These are phyloP conservation scores for Apocheima hispidaria DNA, from an alignment of 2,888 invertebrate genomes.

Conservation along the genomic window DNA sequence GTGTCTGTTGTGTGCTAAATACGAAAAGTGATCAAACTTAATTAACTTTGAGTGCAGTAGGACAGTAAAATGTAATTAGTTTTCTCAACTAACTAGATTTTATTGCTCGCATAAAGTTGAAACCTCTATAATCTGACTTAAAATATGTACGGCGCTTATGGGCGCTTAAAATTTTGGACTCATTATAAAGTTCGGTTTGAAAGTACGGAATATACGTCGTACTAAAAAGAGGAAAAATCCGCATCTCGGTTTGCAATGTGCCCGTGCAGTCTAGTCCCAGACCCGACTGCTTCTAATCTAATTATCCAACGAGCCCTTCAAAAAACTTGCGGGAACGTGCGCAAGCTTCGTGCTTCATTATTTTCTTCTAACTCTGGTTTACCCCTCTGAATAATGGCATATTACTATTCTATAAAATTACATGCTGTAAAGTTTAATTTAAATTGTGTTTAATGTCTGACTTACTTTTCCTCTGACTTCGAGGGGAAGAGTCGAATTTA, in stretches of 20 bases:
- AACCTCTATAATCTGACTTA: conserved; percentile 10
- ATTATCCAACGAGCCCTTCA: conserved; percentile 72
- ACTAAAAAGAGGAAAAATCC: conserved; percentile 50
- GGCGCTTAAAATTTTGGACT: conserved; percentile 40
- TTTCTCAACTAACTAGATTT: conserved; percentile 16
- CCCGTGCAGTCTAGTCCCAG: conserved; percentile 16
- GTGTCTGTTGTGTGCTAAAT: conserved; percentile 20
- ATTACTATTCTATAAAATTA: conserved; percentile 53
- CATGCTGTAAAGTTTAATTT: conserved; percentile 45
- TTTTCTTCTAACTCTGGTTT: conserved; percentile 55
- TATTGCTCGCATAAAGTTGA: conserved; percentile 3
- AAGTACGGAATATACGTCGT: conserved; percentile 37
- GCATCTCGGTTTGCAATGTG: conserved; percentile 50
- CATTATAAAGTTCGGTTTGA: conserved; percentile 48
- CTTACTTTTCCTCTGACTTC: conserved; percentile 36
- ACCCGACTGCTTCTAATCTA: conserved; percentile 70
- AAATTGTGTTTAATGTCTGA: conserved; percentile 46
- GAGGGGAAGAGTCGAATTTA: conserved; percentile 27
- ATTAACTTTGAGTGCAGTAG: conserved; percentile 14
- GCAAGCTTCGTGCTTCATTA: conserved; percentile 68
- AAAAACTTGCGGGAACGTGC: conserved; percentile 68
- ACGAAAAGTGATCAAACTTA: conserved; percentile 19
- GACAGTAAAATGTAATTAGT: conserved; percentile 18
- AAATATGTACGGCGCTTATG: conserved; percentile 3
- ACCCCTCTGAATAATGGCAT: conserved; percentile 57